Evolutionary conservation across 2,113 vertebrate species (phyloP).

Genomic region (Saccopteryx leptura): DNA sequence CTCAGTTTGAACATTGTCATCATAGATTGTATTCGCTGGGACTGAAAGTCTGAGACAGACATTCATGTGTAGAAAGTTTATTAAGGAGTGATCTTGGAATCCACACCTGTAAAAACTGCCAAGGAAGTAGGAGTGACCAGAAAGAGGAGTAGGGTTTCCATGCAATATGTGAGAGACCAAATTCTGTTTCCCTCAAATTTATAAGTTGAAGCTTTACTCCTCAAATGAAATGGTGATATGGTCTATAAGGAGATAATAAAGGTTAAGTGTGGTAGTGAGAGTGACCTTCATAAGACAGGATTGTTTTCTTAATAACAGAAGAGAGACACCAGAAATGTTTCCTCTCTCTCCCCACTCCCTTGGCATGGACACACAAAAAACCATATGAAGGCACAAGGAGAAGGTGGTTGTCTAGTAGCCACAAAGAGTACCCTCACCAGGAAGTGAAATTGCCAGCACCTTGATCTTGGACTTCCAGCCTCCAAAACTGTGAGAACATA

Average conservation of each 20-base stretch:
- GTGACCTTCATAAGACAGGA: neutral
- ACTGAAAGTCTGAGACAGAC: constrained; percentile 11
- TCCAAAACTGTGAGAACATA: neutral
- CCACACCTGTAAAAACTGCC: neutral
- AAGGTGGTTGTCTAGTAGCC: neutral
- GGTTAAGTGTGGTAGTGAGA: neutral
- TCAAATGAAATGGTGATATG: neutral
- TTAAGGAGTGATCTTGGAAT: neutral
- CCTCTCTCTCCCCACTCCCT: neutral
- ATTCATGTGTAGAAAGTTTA: neutral
- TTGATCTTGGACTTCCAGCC: neutral
- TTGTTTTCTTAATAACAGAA: neutral
- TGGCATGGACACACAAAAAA: neutral
- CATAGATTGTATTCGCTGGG: neutral
- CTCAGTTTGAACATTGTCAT: neutral
- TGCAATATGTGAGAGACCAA: neutral
- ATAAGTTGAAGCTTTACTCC: neutral
- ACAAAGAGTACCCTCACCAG: neutral
- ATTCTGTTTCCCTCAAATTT: neutral
- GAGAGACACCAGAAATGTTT: too few relatives aligned
- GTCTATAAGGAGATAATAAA: neutral
- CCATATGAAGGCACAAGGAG: neutral
- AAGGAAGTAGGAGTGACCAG: neutral
- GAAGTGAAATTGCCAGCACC: neutral
- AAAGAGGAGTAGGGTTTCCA: neutral